Base-by-base conservation (phyloP, 2,113 vertebrate species). In the Seriola quinqueradiata region DNA sequence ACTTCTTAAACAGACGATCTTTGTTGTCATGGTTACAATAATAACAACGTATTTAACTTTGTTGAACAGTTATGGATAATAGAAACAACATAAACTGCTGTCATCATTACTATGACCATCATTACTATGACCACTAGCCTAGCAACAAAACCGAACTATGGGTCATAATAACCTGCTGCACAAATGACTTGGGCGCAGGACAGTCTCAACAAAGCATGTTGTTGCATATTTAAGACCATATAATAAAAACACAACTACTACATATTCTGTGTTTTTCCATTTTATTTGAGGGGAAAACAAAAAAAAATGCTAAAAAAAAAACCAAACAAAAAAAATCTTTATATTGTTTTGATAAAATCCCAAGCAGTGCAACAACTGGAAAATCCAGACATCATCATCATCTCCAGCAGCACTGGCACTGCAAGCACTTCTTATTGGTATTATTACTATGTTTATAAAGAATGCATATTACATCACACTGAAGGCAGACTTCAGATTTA, bases 271-370 rank as follows among this genome's bases (percentile, higher is more conserved):
- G 52, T 23, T 57, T 57, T 34, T 46, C 65, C 11, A 8, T 77
- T 80, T 81, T 60, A 81, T 80, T 77, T 40, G 23, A 70, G n/a
- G 32, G 13, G 5, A 9, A 32, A 70, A 8, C 28, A 70, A 25
- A 50, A 50, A 44, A 50, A 66, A 32, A 72, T 80, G 77, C 70
- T 80, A 74, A 52, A 52, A 66, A 32, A 72, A 81, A 32, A 60
- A 36, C 4, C 4, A 64, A 25, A 58, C 38, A 54, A 52, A 66
- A n/a, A 72, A 81, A n/a, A 60, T 63, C 23, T 14, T 42, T n/a
- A 50, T 21, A 32, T n/a, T 61, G 17, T 38, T 54, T 36, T 71
- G 5, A 72, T 65, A 48, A 55, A 80, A 72, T 32, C 19, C n/a
- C 40, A 70, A 60, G 42, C 23, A 81, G 50, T 52, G 50, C 16